Evolutionary conservation across 1,140 invertebrate species (phyloP).

Genomic region (Forficula auricularia): DNA sequence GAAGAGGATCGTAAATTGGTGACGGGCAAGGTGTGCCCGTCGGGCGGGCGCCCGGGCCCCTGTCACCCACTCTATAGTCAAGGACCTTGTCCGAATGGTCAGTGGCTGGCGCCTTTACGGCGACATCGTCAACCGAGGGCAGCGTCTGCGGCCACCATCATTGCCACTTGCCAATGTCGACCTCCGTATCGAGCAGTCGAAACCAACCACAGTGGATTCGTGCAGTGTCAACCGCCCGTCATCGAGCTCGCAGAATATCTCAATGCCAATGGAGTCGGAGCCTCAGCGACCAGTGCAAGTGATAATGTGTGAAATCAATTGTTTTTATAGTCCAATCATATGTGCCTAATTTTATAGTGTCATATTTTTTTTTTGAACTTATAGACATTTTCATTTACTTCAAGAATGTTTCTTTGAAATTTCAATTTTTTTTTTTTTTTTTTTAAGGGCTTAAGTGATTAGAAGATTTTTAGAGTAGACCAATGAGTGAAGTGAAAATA

Average conservation of each 20-base stretch:
- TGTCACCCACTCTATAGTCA: slow-evolving; percentile 54
- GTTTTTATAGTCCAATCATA: background rate
- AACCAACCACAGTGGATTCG: slow-evolving; percentile 18
- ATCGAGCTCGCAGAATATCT: slow-evolving; percentile 31
- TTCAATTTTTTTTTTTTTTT: too few relatives aligned
- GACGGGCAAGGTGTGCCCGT: slow-evolving; percentile 38
- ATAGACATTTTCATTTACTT: too few relatives aligned
- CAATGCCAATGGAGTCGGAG: slow-evolving; percentile 17
- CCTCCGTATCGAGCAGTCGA: slow-evolving; percentile 37
- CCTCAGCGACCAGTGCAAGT: background rate
- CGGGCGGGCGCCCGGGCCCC: slow-evolving; percentile 37
- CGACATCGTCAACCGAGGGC: slow-evolving; percentile 10
- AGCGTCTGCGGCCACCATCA: too few relatives aligned
- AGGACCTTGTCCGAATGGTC: slow-evolving; percentile 49
- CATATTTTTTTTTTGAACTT: too few relatives aligned
- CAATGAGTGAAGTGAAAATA: too few relatives aligned
- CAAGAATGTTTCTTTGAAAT: too few relatives aligned
- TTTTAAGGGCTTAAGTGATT: too few relatives aligned
- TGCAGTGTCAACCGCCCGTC: slow-evolving; percentile 29
- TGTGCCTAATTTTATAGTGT: too few relatives aligned
- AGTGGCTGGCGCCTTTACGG: slow-evolving; percentile 46
- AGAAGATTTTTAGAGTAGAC: too few relatives aligned
- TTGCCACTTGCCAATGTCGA: slow-evolving; percentile 41
- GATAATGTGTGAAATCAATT: background rate
- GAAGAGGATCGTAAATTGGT: slow-evolving; percentile 22